These are phyloP conservation scores for Polyergus mexicanus DNA, from an alignment of 1,140 invertebrate species.

Conservation along the genomic window DNA sequence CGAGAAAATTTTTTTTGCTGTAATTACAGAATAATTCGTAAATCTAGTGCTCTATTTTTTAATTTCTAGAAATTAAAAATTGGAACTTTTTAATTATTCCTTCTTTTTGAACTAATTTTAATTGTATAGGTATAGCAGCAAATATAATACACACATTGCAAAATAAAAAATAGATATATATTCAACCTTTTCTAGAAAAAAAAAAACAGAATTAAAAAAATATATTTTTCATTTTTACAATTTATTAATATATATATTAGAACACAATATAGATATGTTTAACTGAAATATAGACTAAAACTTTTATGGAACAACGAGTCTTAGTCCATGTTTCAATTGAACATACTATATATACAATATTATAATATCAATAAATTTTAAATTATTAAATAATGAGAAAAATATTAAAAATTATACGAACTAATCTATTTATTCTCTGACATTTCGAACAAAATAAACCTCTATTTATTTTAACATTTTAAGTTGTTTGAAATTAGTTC, in stretches of 20 bases:
- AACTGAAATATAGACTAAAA: too few relatives aligned
- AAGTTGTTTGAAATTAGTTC: neutral
- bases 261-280: too few relatives aligned
- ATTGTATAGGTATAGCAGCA: neutral
- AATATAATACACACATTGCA: neutral
- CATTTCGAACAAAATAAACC: too few relatives aligned
- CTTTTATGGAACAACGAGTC: too few relatives aligned
- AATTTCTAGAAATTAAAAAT: neutral
- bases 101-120: constrained; percentile 23
- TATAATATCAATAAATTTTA: constrained; percentile 2
- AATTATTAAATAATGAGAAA: constrained; percentile 12
- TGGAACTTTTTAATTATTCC: neutral
- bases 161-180: neutral
- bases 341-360: too few relatives aligned
- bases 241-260: too few relatives aligned
- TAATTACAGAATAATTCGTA: neutral
- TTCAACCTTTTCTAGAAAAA: neutral
- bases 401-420: neutral
- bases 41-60: neutral
- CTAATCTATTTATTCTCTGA: neutral
- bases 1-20: neutral
- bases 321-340: too few relatives aligned
- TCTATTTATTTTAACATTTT: neutral
- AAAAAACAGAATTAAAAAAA: neutral
- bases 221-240: neutral